Conservation (phyloP, 2,113 vertebrate species). For the Dipodomys ordii region DNA sequence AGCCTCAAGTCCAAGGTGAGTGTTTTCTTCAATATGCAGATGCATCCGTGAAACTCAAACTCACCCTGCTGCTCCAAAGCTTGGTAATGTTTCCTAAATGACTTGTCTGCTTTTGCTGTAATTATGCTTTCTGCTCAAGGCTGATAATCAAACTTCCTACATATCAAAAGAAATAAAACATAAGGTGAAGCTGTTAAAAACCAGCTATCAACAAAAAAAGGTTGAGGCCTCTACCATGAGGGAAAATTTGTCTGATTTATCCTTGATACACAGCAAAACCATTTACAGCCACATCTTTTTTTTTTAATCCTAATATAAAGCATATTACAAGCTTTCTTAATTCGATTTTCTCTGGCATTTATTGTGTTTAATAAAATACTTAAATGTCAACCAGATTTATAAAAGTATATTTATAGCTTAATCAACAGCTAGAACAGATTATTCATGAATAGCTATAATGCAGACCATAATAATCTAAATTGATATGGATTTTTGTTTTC, state of each 20-base stretch:
- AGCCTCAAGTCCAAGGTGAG: not conserved
- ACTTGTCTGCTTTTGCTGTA: conserved; percentile 55
- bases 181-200: conserved; percentile 81
- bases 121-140: conserved; percentile 69
- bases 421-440: conserved; percentile 84
- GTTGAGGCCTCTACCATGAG: conserved; percentile 77
- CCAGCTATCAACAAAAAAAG: conserved; percentile 83
- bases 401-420: conserved; percentile 87
- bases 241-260: conserved; percentile 80
- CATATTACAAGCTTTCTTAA: conserved; percentile 86
- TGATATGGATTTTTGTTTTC: conserved; percentile 76
- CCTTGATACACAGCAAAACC: conserved; percentile 76
- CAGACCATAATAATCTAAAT: conserved; percentile 72
- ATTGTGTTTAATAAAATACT: conserved; percentile 87
- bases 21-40: not conserved
- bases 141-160: conserved; percentile 80
- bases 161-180: conserved; percentile 78
- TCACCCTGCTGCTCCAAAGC: not conserved
- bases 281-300: conserved; percentile 79
- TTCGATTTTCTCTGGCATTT: conserved; percentile 88
- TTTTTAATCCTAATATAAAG: conserved; percentile 77
- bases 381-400: conserved; percentile 86
- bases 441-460: conserved; percentile 70
- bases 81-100: not conserved
- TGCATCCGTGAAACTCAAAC: not conserved